Base-by-base conservation (phyloP, 1,140 invertebrate genomes). In the Dreissena rostriformis region DNA sequence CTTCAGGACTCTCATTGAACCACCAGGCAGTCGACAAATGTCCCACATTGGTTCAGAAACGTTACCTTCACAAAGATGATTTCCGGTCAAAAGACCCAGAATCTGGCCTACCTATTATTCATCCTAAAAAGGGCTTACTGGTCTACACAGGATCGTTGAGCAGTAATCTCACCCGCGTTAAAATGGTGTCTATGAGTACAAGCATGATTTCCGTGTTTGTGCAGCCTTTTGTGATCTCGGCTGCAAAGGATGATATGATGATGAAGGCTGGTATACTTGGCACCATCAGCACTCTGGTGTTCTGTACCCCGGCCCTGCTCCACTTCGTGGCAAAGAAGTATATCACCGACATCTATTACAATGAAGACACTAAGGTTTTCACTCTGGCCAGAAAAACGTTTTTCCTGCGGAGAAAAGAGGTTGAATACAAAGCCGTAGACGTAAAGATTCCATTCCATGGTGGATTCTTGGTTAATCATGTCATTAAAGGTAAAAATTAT, bases 251-350 rank as follows among this genome's bases (percentile, higher is more conserved):
- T 22, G 70, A 78, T 15, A 49, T 95, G 0, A 91, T 93, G 7
- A 91, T 95, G 65, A 91, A 95, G 0, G 90, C 96, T 75, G 95
- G 94, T 7, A 78, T 96, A 8, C 96, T 95, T 86, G 94, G 95
- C 0, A 93, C 96, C 63, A 94, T 97, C 1, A 96, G 96, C 28
- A 95, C 97, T 86, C 97, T 98, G 90, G 96, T 97, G 7, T 96
- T 98, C 88, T 93, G 96, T 0, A 98, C 97, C 8, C 98, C 98
- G 0, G 65, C 97, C 24, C 90, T 98, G 29, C 93, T 98, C 81
- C 97, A 98, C 94, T 94, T 95, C 8, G 93, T 98, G 19, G 96
- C 97, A 5, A 98, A 96, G 89, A 97, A 97, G 93, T 99, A 98
- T 95, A 96, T 98, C 0, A 96, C 95, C 0, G 93, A 96, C 82